Percentiles rank a stretch among this genome's conserved stretches.
Conservation (phyloP, 2,888 invertebrate genomes). For the Thecophora atra region DNA sequence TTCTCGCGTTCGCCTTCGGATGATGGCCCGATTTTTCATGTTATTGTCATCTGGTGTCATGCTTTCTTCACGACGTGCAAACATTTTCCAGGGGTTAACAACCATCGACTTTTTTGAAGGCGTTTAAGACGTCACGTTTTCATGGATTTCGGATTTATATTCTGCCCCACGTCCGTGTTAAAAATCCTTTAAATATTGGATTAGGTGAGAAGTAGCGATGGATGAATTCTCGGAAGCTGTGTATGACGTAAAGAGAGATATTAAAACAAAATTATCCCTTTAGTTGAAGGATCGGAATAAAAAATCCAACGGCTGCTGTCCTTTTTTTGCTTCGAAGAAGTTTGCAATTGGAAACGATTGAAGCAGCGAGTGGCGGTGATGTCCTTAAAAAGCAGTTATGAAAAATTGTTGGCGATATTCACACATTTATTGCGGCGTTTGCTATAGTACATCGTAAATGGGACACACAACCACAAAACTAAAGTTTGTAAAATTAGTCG, state of each 20-base stretch:
- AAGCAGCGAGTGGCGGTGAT: too few relatives aligned
- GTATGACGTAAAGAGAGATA: not conserved
- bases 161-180: conserved; percentile 1
- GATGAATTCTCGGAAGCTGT: not conserved
- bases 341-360: too few relatives aligned
- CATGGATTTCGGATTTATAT: conserved; percentile 13
- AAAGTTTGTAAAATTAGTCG: too few relatives aligned
- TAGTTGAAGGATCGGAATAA: too few relatives aligned
- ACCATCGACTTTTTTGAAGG: conserved; percentile 30
- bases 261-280: not conserved
- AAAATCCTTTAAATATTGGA: conserved; percentile 31
- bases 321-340: too few relatives aligned
- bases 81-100: conserved; percentile 27
- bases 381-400: too few relatives aligned
- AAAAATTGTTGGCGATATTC: too few relatives aligned
- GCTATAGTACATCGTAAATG: too few relatives aligned
- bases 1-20: not conserved
- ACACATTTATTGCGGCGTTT: too few relatives aligned
- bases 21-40: not conserved
- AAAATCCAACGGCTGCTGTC: too few relatives aligned
- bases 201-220: conserved; percentile 18
- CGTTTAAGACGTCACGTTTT: conserved; percentile 23
- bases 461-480: too few relatives aligned
- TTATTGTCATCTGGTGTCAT: not conserved
- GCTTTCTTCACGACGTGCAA: conserved; percentile 15